Percentiles rank a stretch among this genome's conserved stretches.
phyloP scores from a whole-genome alignment of 2,797 vertebrate species.

The Diglossa cyanea region DNA sequence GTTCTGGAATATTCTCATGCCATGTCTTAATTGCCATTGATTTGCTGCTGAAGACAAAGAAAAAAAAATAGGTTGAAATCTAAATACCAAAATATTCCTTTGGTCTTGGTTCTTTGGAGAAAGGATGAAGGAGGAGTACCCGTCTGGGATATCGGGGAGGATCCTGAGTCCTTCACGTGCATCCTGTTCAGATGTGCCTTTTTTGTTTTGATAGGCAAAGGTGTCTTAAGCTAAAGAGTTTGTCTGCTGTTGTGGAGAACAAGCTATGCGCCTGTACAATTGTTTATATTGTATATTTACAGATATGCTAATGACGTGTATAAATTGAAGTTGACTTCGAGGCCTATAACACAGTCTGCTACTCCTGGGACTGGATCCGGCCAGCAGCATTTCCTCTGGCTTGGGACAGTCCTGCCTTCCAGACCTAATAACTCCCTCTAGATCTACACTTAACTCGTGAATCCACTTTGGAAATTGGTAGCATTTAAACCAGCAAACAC shows the following conservation, averaged over 20 bases:
- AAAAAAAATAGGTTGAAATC: slow-evolving; percentile 40
- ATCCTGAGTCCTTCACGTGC: slow-evolving; percentile 63
- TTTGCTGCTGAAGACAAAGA: slow-evolving; percentile 74
- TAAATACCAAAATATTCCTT: slow-evolving; percentile 62
- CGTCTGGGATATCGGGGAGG: neutral
- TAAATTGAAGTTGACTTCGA: slow-evolving; percentile 70
- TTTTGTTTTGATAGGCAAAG: slow-evolving; percentile 83
- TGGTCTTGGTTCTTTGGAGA: slow-evolving; percentile 46
- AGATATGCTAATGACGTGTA: slow-evolving; percentile 76
- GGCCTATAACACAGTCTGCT: slow-evolving; percentile 72
- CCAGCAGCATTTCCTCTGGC: slow-evolving; percentile 53
- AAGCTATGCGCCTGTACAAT: slow-evolving; percentile 88
- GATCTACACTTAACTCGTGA: slow-evolving; percentile 43
- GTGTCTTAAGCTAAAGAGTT: slow-evolving; percentile 80
- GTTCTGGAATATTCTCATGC: slow-evolving; percentile 50
- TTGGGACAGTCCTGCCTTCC: slow-evolving; percentile 64
- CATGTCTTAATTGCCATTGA: slow-evolving; percentile 73
- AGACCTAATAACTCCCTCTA: slow-evolving; percentile 56
- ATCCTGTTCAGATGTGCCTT: slow-evolving; percentile 92
- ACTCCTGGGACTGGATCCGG: slow-evolving; percentile 39
- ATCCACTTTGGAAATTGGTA: slow-evolving; percentile 65
- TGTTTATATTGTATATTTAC: slow-evolving; percentile 83
- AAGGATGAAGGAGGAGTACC: slow-evolving; percentile 43
- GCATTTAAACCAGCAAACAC: slow-evolving; percentile 75
- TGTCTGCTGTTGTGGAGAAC: slow-evolving; percentile 87